A percentile compares a stretch with the other conserved stretches of the same genome.
phyloP scores from a whole-genome alignment of 2,113 vertebrate species.

The Danionella cerebrum region DNA sequence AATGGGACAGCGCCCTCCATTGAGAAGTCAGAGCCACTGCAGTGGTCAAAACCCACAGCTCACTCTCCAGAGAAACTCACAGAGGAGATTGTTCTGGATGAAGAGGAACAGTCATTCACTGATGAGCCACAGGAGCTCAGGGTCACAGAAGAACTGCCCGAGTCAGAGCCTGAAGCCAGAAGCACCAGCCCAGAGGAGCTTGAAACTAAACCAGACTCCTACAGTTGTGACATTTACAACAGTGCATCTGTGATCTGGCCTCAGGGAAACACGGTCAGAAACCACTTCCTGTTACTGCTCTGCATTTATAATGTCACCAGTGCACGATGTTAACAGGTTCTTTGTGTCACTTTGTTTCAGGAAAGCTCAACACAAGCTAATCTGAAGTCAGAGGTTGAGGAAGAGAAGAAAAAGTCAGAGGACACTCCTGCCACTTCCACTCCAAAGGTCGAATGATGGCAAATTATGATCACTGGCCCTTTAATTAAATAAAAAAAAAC shows the following conservation, averaged over 20 bases:
- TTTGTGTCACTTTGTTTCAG: slow-evolving; percentile 39
- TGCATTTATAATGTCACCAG: not conserved
- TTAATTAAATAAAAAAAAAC: no score
- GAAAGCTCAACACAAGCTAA: slow-evolving; percentile 43
- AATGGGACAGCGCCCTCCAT: slow-evolving; percentile 57
- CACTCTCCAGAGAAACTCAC: slow-evolving; percentile 43
- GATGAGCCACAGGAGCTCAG: slow-evolving; percentile 28
- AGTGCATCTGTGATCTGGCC: slow-evolving; percentile 37
- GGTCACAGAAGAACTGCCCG: slow-evolving; percentile 35
- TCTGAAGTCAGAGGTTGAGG: slow-evolving; percentile 31
- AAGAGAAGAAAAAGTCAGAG: slow-evolving; percentile 34
- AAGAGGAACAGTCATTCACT: slow-evolving; percentile 35
- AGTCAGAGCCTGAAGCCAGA: slow-evolving; percentile 27
- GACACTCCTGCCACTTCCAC: slow-evolving; percentile 40
- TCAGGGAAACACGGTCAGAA: slow-evolving; percentile 41
- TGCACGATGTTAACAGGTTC: not conserved
- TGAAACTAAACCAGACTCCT: slow-evolving; percentile 45
- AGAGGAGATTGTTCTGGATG: slow-evolving; percentile 41
- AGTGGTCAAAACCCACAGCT: slow-evolving; percentile 44
- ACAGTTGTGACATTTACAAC: slow-evolving; percentile 52
- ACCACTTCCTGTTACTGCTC: not conserved
- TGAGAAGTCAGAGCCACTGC: slow-evolving; percentile 34
- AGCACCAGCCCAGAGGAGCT: slow-evolving; percentile 37
- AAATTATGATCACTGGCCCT: not conserved
- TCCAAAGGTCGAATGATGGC: slow-evolving; percentile 44